Conservation (phyloP, 2,113 vertebrate species). For the Phasianus colchicus region DNA sequence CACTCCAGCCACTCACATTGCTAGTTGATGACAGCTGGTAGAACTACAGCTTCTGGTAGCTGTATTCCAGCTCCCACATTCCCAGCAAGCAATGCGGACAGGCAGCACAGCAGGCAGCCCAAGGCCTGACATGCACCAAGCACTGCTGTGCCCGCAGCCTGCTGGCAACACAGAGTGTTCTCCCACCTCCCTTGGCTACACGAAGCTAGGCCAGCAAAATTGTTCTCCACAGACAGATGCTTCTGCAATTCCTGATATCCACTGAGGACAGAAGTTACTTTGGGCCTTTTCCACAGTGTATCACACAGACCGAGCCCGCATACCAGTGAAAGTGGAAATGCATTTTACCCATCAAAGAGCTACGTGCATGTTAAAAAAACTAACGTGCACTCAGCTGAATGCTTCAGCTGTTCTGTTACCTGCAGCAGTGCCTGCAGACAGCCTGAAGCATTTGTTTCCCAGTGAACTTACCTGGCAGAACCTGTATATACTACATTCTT, state of each 20-base stretch:
- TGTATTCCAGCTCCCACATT: neutral
- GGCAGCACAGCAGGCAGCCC: neutral
- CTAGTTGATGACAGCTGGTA: neutral
- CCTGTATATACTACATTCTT: neutral
- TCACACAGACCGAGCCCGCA: neutral
- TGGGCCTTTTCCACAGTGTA: neutral
- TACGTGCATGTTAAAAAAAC: neutral
- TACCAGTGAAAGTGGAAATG: neutral
- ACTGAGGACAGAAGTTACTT: neutral
- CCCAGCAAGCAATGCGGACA: rapidly evolving
- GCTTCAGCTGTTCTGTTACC: neutral
- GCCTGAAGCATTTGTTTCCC: neutral
- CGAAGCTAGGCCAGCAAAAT: neutral
- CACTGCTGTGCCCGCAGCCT: neutral
- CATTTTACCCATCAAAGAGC: neutral
- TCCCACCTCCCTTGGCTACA: neutral
- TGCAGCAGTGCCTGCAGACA: neutral
- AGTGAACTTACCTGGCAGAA: neutral
- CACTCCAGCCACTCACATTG: rapidly evolving
- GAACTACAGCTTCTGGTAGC: neutral
- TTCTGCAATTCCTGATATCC: neutral
- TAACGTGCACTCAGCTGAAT: neutral
- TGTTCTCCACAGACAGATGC: neutral
- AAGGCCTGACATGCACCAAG: neutral
- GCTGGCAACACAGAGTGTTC: rapidly evolving